Evolutionary conservation across 2,113 vertebrate genomes (phyloP), one percentile per base, ranked within the genome.

Genomic region (Boleophthalmus pectinirostris): DNA sequence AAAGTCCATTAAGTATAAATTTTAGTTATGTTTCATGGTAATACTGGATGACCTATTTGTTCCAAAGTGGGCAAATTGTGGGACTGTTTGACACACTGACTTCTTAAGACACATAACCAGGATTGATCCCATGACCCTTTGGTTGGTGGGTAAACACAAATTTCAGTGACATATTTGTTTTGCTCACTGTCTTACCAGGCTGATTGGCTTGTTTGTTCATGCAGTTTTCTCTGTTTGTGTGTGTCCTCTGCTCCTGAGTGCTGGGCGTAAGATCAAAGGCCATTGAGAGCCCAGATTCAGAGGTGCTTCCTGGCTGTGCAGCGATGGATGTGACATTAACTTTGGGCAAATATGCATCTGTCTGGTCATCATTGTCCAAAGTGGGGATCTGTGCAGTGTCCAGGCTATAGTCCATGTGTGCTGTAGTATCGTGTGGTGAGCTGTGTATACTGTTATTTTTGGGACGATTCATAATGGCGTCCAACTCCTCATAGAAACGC

Each of bases 401-500:
- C 0, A 18, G 43, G 1, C 66, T 73, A 4, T 78, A 43, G 24
- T 90, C 80, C 0, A 77, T 56, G n/a, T 71, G 43, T 63, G 56
- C 66, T 0, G 49, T 12, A 20, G 51, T 54, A 24, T 74, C 49
- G 1, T 10, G 20, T 0, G 66, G 60, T 1, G 83, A 81, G 11
- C 83, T 79, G 0, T 70, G 8, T n/a, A 10, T 23, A 56, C n/a
- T 25, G 56, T 25, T 25, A 25, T 58, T 82, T 0, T n/a, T 49
- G 0, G 78, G 65, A 66, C 84, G 91, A 23, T 80, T 94, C 91
- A 96, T 88, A 64, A 96, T 94, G 66, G 85, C 91, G n/a, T 96
- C 94, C 73, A 94, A 92, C 89, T 97, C 95, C 20, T 95, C 91
- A 0, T 96, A 97, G 91, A 96, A 95, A 83, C 90, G 94, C 93